A percentile compares a stretch with the other conserved stretches of the same genome.
Conservation (phyloP, 2,113 vertebrate species). For the Sturnus vulgaris region DNA sequence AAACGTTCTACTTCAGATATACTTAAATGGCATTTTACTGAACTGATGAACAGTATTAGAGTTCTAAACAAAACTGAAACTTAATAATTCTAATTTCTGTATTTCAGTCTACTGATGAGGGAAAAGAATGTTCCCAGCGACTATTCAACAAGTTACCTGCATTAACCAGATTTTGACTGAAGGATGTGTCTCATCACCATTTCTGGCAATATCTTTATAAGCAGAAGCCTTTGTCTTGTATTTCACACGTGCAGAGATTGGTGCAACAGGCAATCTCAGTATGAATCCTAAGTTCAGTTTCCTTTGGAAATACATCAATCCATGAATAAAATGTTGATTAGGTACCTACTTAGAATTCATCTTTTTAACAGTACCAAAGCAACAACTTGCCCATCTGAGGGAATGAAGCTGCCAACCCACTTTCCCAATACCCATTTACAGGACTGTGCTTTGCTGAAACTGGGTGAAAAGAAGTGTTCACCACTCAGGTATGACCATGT, state of each 20-base stretch:
- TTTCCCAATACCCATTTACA: not conserved
- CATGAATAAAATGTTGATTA: not conserved
- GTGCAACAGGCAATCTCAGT: not conserved
- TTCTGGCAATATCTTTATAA: not conserved
- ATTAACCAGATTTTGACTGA: not conserved
- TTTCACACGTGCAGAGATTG: not conserved
- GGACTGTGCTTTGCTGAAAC: not conserved
- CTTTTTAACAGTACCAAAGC: not conserved
- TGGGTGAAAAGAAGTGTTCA: not conserved
- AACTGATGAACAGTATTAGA: not conserved
- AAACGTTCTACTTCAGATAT: accelerated
- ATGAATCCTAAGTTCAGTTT: not conserved
- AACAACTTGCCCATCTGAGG: not conserved
- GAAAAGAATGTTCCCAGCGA: not conserved
- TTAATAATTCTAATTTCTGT: not conserved
- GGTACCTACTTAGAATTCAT: not conserved
- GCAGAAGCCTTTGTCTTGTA: not conserved
- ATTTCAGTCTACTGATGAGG: not conserved
- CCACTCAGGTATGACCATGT: not conserved
- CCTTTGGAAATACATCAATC: not conserved
- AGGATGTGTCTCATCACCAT: not conserved
- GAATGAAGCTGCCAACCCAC: not conserved
- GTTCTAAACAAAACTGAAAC: not conserved
- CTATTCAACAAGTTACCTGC: not conserved
- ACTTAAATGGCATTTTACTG: not conserved